Conservation (phyloP, 1,140 invertebrate species). For the Philopotamus ludificatus region DNA sequence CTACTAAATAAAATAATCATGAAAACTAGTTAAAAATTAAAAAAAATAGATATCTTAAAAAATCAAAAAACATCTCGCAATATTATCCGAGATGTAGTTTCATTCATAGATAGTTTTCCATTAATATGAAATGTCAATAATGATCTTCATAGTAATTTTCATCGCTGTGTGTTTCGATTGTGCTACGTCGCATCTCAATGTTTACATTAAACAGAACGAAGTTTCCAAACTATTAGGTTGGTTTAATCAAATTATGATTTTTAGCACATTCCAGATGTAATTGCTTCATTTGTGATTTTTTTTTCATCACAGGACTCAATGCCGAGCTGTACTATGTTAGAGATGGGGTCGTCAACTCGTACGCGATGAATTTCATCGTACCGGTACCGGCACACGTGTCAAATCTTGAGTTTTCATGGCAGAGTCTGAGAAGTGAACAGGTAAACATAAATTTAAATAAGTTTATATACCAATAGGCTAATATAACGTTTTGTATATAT, state of each 20-base stretch:
- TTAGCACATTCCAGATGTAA: background rate
- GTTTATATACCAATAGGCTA: background rate
- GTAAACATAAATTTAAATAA: conserved; percentile 59
- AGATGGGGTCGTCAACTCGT: conserved; percentile 85
- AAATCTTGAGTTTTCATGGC: conserved; percentile 86
- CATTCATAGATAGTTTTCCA: too few relatives aligned
- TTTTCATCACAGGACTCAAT: conserved; percentile 65
- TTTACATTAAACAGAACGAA: conserved; percentile 74
- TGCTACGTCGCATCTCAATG: conserved; percentile 61
- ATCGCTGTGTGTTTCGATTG: background rate
- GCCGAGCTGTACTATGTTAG: conserved; percentile 84
- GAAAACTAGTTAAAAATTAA: too few relatives aligned
- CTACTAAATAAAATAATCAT: too few relatives aligned
- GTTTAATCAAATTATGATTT: background rate
- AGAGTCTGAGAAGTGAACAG: conserved; percentile 70
- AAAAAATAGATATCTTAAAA: too few relatives aligned
- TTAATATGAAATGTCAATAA: conserved; percentile 3
- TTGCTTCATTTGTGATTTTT: background rate
- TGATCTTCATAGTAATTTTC: conserved; percentile 1
- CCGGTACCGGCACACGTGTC: conserved; percentile 77
- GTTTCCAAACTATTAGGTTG: conserved; percentile 73
- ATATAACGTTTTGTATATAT: background rate
- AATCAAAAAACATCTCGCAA: too few relatives aligned
- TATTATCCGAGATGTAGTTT: too few relatives aligned
- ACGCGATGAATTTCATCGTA: conserved; percentile 85